Base-by-base conservation (phyloP, 2,113 vertebrate species). In the Zingel zingel region DNA sequence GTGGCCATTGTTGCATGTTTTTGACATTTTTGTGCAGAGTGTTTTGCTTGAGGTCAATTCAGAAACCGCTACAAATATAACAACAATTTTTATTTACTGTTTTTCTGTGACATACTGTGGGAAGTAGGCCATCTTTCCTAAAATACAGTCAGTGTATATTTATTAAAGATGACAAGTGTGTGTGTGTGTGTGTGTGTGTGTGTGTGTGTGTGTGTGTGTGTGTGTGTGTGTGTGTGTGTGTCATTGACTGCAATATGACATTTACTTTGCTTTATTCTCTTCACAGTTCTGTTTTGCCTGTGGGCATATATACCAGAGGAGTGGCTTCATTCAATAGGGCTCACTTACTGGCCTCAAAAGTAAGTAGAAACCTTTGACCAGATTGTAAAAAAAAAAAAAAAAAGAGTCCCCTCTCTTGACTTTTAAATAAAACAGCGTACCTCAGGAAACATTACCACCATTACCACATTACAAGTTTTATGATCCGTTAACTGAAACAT, bases 281-380 rank as follows among this genome's bases (percentile, higher is more conserved):
- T 77, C 21, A 50, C 82, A 99, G 98, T 96, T 74, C 78, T 99
- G 5, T 99, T 97, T 81, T 95, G 97, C 6, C 90, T 98, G n/a
- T 99, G 98, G 98, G 98, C 98, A 2, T 98, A 95, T 8, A 6
- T 97, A 92, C 98, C 98, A 2, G 98, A 98, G 62, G 93, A 96
- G 39, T 99, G 98, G 97, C 96, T 99, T 4, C 95, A 97, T 86
- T 97, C 96, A 4, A 25, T 98, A 80, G 97, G 97, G 62, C 95
- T 99, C 68, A 97, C 97, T 1, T 99, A 99, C 78, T 99, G 98
- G 98, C 98, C 98, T 91, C 98, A 99, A 91, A 99, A 99, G 98
- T 98, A 95, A 96, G 97, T 96, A 71, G 1, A 61, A 57, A 16
- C 6, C 19, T 2, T 16, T 45, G 11, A 61, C 12, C 2, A 25